phyloP scores from a whole-genome alignment of 2,888 invertebrate genomes.

The Eupithecia dodoneata region DNA sequence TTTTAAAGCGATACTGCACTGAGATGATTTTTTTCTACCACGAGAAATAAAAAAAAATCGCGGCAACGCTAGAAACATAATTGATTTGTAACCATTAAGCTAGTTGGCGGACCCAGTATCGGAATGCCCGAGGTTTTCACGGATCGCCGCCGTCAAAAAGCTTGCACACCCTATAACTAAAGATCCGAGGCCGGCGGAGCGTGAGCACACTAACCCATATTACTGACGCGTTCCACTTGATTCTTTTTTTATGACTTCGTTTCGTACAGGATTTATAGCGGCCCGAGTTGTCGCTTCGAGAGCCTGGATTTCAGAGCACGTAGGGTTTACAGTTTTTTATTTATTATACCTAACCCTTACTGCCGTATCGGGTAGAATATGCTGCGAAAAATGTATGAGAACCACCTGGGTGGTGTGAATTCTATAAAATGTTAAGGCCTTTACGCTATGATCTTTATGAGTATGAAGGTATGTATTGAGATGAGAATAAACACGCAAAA shows the following conservation, averaged over 20 bases:
- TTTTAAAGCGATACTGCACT: too few species aligned
- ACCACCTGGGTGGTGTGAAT: neutral
- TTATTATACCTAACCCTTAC: neutral
- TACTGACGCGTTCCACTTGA: constrained; percentile 44
- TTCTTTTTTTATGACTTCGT: constrained; percentile 45
- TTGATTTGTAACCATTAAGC: neutral
- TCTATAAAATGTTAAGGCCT: neutral
- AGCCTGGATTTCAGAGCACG: constrained; percentile 10
- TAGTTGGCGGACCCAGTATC: constrained; percentile 39
- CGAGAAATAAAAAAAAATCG: too few species aligned
- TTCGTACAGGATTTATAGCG: constrained; percentile 35
- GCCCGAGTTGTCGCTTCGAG: constrained; percentile 12
- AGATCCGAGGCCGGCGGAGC: constrained; percentile 33
- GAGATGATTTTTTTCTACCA: too few species aligned
- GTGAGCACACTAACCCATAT: constrained; percentile 44
- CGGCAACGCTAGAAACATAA: neutral
- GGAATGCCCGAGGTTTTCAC: constrained; percentile 54
- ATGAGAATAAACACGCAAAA: neutral
- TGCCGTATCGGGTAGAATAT: neutral
- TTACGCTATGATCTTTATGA: neutral
- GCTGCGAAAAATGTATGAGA: neutral
- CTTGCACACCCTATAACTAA: constrained; percentile 47
- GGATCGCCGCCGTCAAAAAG: constrained; percentile 49
- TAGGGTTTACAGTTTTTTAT: constrained; percentile 5
- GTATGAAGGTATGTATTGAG: neutral